Conservation (phyloP, 2,888 invertebrate genomes). For the Melieria crassipennis region DNA sequence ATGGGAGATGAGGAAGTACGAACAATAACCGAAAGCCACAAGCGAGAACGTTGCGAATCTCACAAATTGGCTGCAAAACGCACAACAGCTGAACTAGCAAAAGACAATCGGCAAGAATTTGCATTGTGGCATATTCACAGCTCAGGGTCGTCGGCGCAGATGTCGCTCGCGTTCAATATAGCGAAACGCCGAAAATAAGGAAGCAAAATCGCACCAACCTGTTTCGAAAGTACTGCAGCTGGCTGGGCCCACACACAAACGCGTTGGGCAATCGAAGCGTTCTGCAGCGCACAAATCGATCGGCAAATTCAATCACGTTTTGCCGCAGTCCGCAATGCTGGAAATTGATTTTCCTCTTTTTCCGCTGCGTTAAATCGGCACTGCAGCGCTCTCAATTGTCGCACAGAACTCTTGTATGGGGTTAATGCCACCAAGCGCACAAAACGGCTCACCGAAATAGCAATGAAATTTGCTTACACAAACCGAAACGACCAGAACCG, state of each 20-base stretch:
- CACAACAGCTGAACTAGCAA: background rate
- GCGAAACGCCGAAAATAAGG: no score
- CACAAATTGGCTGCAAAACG: background rate
- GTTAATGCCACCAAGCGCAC: slow-evolving; percentile 13
- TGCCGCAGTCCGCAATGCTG: slow-evolving; percentile 20
- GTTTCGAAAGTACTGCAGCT: slow-evolving; percentile 44
- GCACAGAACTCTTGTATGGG: slow-evolving; percentile 1
- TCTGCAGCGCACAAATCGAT: slow-evolving; percentile 56
- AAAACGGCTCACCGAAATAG: slow-evolving; percentile 15
- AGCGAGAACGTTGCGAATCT: background rate
- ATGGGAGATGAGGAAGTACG: slow-evolving; percentile 1
- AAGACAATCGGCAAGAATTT: no score
- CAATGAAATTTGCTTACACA: background rate
- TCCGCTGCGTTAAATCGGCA: background rate
- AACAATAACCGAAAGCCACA: background rate
- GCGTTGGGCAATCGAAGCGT: slow-evolving; percentile 4
- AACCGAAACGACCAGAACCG: no score
- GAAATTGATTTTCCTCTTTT: slow-evolving; percentile 19
- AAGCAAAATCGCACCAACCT: slow-evolving; percentile 48
- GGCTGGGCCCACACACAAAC: slow-evolving; percentile 26
- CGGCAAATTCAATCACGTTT: slow-evolving; percentile 47
- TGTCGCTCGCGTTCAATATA: no score
- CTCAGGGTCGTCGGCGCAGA: no score
- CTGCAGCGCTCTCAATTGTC: slow-evolving; percentile 1
- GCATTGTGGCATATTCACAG: no score